These are phyloP conservation scores for Leucopsar rothschildi DNA, from an alignment of 2,113 vertebrate species.

Conservation along the genomic window DNA sequence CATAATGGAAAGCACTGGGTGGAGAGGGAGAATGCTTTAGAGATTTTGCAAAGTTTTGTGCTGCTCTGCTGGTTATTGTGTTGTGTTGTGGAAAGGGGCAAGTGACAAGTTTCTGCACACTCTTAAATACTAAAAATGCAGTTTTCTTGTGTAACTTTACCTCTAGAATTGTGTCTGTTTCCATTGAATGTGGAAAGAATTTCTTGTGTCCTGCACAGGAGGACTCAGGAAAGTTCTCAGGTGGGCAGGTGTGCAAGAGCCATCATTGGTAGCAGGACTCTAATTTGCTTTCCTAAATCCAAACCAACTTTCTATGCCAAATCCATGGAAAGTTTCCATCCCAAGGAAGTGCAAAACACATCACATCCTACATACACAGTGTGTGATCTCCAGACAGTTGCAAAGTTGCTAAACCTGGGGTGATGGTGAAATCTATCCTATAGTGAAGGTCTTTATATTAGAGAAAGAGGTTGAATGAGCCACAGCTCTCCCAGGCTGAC, in stretches of 20 bases:
- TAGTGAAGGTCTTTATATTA: neutral
- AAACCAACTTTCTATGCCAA: neutral
- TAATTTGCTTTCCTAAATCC: neutral
- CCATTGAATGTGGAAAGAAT: neutral
- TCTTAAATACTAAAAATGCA: neutral
- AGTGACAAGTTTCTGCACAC: neutral
- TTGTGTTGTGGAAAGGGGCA: neutral
- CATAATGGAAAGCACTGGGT: neutral
- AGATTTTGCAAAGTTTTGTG: neutral
- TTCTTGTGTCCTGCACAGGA: neutral
- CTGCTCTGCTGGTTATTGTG: neutral
- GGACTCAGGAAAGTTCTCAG: neutral
- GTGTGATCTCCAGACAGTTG: neutral
- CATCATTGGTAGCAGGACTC: neutral
- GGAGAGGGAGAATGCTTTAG: neutral
- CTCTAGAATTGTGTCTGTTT: neutral
- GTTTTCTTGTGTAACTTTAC: neutral
- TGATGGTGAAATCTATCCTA: neutral
- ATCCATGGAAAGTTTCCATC: neutral
- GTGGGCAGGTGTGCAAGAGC: neutral
- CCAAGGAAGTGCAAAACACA: neutral
- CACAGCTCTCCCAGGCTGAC: neutral
- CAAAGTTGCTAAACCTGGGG: neutral
- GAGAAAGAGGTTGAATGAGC: neutral
- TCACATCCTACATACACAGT: fast-evolving